Evolutionary conservation across 1,140 invertebrate species (phyloP).

Genomic region (Panagrolaimus sp.): DNA sequence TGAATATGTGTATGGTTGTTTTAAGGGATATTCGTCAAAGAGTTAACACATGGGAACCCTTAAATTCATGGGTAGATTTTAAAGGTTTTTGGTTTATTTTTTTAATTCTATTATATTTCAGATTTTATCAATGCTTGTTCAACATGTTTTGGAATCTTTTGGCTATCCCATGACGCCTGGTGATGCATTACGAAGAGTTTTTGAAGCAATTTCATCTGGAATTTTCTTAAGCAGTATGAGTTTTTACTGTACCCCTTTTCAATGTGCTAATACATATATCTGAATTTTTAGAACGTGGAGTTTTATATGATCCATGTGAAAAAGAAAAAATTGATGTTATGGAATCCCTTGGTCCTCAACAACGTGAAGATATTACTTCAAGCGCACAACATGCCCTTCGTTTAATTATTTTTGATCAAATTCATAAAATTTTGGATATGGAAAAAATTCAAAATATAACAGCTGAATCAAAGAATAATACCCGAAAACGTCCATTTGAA

Average conservation of each 20-base stretch:
- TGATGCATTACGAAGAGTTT: constrained; percentile 81
- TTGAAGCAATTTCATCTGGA: constrained; percentile 87
- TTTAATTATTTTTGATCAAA: constrained; percentile 87
- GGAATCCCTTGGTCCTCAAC: constrained; percentile 75
- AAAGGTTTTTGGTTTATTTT: constrained; percentile 9
- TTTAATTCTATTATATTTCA: constrained; percentile 6
- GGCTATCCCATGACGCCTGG: constrained; percentile 79
- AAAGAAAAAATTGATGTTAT: constrained; percentile 89
- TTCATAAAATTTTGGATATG: constrained; percentile 82
- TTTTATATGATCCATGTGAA: constrained; percentile 90
- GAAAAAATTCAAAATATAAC: constrained; percentile 61
- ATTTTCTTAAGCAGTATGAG: constrained; percentile 69
- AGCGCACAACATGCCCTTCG: constrained; percentile 86
- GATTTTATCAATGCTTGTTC: constrained; percentile 73
- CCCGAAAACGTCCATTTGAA: constrained; percentile 5
- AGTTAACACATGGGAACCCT: constrained; percentile 81
- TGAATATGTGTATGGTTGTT: constrained; percentile 89
- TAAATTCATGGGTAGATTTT: constrained; percentile 77
- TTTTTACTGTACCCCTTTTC: constrained; percentile 17
- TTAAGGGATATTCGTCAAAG: constrained; percentile 86
- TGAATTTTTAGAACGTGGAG: constrained; percentile 65
- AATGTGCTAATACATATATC: not conserved
- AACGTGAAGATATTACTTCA: constrained; percentile 88
- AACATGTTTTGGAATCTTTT: constrained; percentile 85
- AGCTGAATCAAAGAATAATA: not conserved